A percentile compares a stretch with the other conserved stretches of the same genome.
These are phyloP conservation scores for Actias luna DNA, from an alignment of 2,888 invertebrate genomes.

Conservation along the genomic window DNA sequence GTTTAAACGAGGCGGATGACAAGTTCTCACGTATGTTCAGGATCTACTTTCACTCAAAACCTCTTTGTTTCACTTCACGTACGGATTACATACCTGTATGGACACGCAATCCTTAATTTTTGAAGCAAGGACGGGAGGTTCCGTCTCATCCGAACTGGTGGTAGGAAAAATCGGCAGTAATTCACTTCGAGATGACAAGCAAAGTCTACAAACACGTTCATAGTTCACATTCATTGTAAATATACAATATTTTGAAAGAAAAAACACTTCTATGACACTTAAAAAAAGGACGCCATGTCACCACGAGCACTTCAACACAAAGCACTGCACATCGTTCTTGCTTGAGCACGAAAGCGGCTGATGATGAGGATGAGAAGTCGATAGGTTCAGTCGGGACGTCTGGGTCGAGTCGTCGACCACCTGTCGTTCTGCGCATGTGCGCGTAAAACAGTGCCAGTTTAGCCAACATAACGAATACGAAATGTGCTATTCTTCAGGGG, in stretches of 20 bases:
- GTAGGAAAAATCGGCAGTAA: slow-evolving; percentile 83
- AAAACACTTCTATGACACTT: slow-evolving; percentile 61
- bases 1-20: slow-evolving; percentile 78
- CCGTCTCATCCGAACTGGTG: slow-evolving; percentile 79
- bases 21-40: slow-evolving; percentile 76
- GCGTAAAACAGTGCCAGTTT: slow-evolving; percentile 70
- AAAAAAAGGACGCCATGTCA: slow-evolving; percentile 79
- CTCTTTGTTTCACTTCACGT: slow-evolving; percentile 57
- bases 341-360: slow-evolving; percentile 81
- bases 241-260: slow-evolving; percentile 64
- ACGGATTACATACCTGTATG: slow-evolving; percentile 83
- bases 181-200: slow-evolving; percentile 83
- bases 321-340: slow-evolving; percentile 79
- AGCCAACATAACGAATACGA: slow-evolving; percentile 62
- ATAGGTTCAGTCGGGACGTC: slow-evolving; percentile 78
- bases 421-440: slow-evolving; percentile 83
- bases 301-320: slow-evolving; percentile 80
- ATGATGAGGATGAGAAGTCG: slow-evolving; percentile 82
- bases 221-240: slow-evolving; percentile 80
- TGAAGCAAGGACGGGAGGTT: slow-evolving; percentile 79
- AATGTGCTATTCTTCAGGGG: slow-evolving; percentile 47
- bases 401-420: slow-evolving; percentile 80
- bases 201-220: slow-evolving; percentile 84
- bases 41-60: slow-evolving; percentile 80
- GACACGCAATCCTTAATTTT: slow-evolving; percentile 85